Percentiles rank a stretch among this genome's conserved stretches.
Conservation (phyloP, 1,140 invertebrate genomes). For the Drosophila baimaii region DNA sequence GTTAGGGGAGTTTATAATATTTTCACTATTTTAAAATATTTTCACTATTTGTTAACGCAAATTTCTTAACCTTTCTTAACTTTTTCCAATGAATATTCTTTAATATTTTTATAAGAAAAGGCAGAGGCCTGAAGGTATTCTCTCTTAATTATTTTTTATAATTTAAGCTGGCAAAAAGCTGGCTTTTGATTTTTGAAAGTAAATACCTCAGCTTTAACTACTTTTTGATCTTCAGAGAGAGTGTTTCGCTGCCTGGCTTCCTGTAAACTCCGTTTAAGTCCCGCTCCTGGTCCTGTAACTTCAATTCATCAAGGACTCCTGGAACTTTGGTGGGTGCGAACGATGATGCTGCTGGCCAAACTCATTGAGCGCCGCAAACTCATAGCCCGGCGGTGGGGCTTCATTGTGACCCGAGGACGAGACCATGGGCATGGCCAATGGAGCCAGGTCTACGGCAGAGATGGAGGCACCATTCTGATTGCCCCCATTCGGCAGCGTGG, state of each 20-base stretch:
- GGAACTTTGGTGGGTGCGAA: slow-evolving; percentile 45
- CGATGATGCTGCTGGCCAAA: slow-evolving; percentile 36
- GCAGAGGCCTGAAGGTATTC: no score
- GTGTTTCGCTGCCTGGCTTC: slow-evolving; percentile 37
- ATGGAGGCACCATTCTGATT: slow-evolving; percentile 46
- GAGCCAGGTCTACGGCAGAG: slow-evolving; percentile 28
- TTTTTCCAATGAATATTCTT: neutral
- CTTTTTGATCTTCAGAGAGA: slow-evolving; percentile 23
- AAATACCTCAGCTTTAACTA: neutral
- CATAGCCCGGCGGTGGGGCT: slow-evolving; percentile 34
- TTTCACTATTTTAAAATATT: no score
- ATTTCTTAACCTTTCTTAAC: neutral
- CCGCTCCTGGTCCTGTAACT: neutral
- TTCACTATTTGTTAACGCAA: no score
- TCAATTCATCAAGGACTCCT: slow-evolving; percentile 68
- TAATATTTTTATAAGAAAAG: neutral
- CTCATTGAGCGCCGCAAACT: slow-evolving; percentile 56
- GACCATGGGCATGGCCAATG: slow-evolving; percentile 14
- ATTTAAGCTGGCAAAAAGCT: neutral
- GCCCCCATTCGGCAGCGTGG: slow-evolving; percentile 72
- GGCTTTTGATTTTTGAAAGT: neutral
- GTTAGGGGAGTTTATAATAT: neutral
- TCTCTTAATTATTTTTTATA: neutral
- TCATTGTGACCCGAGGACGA: slow-evolving; percentile 34
- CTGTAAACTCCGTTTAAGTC: slow-evolving; percentile 67